These are phyloP conservation scores for Parazoanthus atlanticus DNA, from an alignment of 92 coral and sea anemone species.

Conservation along the genomic window DNA sequence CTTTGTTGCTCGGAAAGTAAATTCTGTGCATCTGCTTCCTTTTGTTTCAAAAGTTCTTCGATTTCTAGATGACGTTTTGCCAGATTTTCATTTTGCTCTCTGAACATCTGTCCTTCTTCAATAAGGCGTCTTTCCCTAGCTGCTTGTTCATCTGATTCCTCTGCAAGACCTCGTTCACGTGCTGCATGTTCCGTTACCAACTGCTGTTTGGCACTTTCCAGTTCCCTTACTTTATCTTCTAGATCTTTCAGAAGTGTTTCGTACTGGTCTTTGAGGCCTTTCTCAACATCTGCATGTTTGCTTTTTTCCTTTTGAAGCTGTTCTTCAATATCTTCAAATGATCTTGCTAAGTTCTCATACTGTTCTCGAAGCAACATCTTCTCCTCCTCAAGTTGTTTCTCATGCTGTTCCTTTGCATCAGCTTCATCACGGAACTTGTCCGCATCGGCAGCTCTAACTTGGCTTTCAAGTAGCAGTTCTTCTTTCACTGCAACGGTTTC, in stretches of 20 bases:
- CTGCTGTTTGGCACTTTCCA: constrained; percentile 27
- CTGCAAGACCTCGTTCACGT: constrained; percentile 1
- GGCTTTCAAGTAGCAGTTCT: constrained; percentile 35
- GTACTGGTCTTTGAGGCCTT: constrained; percentile 16
- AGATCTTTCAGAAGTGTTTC: constrained; percentile 3
- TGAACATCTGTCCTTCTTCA: constrained; percentile 8
- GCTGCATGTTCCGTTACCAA: not conserved
- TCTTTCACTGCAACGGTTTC: constrained; percentile 47
- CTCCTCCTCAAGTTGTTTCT: constrained; percentile 57
- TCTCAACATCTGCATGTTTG: constrained; percentile 14
- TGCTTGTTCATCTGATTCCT: constrained; percentile 19
- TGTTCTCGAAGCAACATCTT: constrained; percentile 53
- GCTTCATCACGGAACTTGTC: constrained; percentile 34
- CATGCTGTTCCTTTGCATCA: constrained; percentile 30
- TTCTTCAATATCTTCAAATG: constrained; percentile 34
- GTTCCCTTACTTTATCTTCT: constrained; percentile 13
- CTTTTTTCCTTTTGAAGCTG: constrained; percentile 2
- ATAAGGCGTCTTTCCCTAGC: not conserved
- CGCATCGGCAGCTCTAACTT: constrained; percentile 15
- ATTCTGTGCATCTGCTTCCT: constrained; percentile 11
- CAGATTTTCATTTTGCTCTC: constrained; percentile 35
- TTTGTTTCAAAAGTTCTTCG: constrained; percentile 5
- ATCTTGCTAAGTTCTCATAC: constrained; percentile 27
- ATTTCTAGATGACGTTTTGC: constrained; percentile 32
- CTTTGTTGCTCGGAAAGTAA: constrained; percentile 41